Evolutionary conservation across 2,113 vertebrate species (phyloP).

Genomic region (Panthera uncia): DNA sequence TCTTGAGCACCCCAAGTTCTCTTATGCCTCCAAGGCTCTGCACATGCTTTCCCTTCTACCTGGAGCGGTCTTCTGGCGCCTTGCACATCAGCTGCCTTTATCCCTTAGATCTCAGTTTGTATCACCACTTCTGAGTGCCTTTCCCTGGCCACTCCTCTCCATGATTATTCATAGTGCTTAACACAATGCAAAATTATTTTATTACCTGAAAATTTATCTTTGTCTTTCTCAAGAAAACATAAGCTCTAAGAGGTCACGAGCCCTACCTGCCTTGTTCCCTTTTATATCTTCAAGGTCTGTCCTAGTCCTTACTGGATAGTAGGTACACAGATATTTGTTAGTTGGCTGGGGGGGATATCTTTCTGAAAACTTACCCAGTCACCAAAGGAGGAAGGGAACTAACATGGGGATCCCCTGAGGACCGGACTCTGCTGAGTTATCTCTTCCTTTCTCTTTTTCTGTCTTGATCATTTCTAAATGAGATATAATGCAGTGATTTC

Average conservation of each 20-base stretch:
- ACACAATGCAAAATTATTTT: not conserved
- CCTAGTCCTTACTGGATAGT: not conserved
- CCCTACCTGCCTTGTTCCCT: not conserved
- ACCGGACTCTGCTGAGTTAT: not conserved
- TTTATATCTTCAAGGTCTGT: not conserved
- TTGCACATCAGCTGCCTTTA: not conserved
- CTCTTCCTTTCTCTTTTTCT: not conserved
- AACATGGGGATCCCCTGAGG: not conserved
- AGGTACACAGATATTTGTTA: not conserved
- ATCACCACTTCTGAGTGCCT: not conserved
- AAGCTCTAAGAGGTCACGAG: not conserved
- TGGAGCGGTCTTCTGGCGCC: not conserved
- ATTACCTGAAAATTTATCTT: not conserved
- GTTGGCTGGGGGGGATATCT: not conserved
- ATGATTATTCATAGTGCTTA: not conserved
- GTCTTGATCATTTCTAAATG: not conserved
- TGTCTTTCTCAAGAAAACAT: not conserved
- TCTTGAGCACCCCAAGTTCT: not conserved
- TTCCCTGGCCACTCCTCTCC: not conserved
- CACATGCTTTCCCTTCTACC: not conserved
- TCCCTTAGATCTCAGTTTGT: not conserved
- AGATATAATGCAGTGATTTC: not conserved
- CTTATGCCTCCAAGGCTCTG: not conserved
- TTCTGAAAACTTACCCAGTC: not conserved
- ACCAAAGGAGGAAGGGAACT: not conserved